Base-by-base conservation (phyloP, 2,888 invertebrate species). In the Catocala nupta region DNA sequence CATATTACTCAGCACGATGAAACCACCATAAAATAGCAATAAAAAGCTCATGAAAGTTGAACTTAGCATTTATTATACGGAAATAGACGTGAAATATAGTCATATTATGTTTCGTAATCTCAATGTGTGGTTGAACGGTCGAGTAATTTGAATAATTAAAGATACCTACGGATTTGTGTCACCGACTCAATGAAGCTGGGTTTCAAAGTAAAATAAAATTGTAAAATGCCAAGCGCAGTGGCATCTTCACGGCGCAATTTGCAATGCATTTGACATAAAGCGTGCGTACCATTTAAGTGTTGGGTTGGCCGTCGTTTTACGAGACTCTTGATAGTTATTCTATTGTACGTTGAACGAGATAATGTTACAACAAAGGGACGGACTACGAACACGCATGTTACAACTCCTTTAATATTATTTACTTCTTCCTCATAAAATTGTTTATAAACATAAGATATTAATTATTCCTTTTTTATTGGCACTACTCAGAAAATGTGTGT, bases 251-350 rank as follows among this genome's bases (percentile, higher is more conserved):
- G 42, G 66, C 67, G 78, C 76, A 78, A 77, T 82, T 81, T 81
- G 80, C 75, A 81, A 84, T 85, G 82, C 80, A 78, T 86, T 87
- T 88, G 85, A 87, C 87, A 87, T 87, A 87, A 89, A 85, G 81
- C 82, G 83, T 86, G 82, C 82, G 81, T 85, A 84, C 81, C 81
- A 84, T 87, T 86, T 86, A 84, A 81, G 84, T 81, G 82, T 81
- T 83, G 79, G 83, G 81, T 82, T 78, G 78, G 80, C 81, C 74
- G 76, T 69, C 81, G 82, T 83, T 90, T 89, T 87, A 89, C 86
- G 85, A 90, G 85, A 78, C 74, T 77, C 81, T 85, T 87, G 78
- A 87, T 88, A 85, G 86, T 85, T 88, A 86, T 86, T 87, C 86
- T 82, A 90, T 89, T 90, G 88, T 91, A 85, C 79, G 78, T 76